Evolutionary conservation across 1,140 invertebrate genomes (phyloP), one percentile per base, ranked within the genome.

Genomic region (Euglossa dilemma): DNA sequence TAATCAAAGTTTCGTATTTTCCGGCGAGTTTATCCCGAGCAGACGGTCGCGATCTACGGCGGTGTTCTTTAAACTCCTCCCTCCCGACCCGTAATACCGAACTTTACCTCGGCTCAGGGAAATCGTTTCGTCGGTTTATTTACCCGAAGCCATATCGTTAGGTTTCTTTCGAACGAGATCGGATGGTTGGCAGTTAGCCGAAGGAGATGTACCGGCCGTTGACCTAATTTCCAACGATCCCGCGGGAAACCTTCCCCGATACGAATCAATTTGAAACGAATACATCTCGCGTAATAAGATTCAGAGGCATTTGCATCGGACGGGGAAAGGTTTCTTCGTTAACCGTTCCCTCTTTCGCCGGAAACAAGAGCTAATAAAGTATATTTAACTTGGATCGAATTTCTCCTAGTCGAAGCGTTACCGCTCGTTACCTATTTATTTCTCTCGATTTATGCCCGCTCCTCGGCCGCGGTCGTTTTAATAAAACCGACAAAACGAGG

Each of bases 1-100:
- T 45, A 57, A 57, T 23, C 28, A 45, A 73, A 73, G 28, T 73
- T 56, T 57, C 23, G 45, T 73, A 73, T 57, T 43, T 71, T 54
- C 16, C 69, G 16, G 4, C 20, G 69, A 50, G 54, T 25, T 25
- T 36, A 25, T n/a, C 23, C 36, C 36, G 36, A 36, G 36, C 20
- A 20, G 11, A 2, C 16, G 18, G 9, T 2, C 63, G 0, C 4
- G 9, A 43, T 66, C 43, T 66, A 43, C 63, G 23, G 28, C 4
- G 25, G 18, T 63, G 43, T 43, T 25, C 36, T 66, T 43, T 66
- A 66, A 63, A 63, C 36, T 14, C 14, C 1, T 0, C 54, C 14
- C 1, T 0, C 54, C 16, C 7, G 12, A 18, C 7, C 47, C 28
- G 20, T 54, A 23, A 54, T 72, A 72, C 23, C 20, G 23, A 67